Base-by-base conservation (phyloP, 2,888 invertebrate genomes). In the Phyto melanocephala region DNA sequence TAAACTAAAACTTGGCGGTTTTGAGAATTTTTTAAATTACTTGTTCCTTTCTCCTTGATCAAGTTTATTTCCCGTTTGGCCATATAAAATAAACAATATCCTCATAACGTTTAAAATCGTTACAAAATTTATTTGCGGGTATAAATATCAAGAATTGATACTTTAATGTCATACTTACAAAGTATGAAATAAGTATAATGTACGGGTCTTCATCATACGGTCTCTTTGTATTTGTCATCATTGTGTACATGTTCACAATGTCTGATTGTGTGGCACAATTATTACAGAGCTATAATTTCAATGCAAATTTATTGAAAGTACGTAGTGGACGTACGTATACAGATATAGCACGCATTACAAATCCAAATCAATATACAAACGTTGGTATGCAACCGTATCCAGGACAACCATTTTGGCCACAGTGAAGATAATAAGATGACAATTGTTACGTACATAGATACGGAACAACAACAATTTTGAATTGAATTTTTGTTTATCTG, bases 341-440 rank as follows among this genome's bases (percentile, higher is more conserved):
- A 87, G 93, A 94, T 65, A 94, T 96, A 84, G 96, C 96, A 87
- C 92, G 94, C 75, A 93, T 95, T 7, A 93, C 95, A 84, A 93
- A 93, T 86, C 91, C 93, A 0, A 92, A 94, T 88, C 92, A 92
- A 22, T 92, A 93, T 84, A 93, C 92, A 1, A 93, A 93, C 42
- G 91, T 84, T 1, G 81, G 91, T 93, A 90, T 89, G 86, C 80
- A 87, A 11, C 93, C 92, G 1, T 93, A 91, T 87, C 93, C 94
- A 0, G 92, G 93, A 0, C 93, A 93, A 54, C 93, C 94, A 33
- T 92, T 93, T 81, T 95, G 95, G 89, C 85, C 88, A 1, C 83
- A 84, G 28, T 88, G 88, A 70, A 45, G 42, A 35, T 77, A 56
- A 65, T 84, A 79, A n/a, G n/a, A n/a, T n/a, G n/a, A n/a, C n/a